Evolutionary conservation across 2,113 vertebrate genomes (phyloP).

Genomic region (Cavia aperea): DNA sequence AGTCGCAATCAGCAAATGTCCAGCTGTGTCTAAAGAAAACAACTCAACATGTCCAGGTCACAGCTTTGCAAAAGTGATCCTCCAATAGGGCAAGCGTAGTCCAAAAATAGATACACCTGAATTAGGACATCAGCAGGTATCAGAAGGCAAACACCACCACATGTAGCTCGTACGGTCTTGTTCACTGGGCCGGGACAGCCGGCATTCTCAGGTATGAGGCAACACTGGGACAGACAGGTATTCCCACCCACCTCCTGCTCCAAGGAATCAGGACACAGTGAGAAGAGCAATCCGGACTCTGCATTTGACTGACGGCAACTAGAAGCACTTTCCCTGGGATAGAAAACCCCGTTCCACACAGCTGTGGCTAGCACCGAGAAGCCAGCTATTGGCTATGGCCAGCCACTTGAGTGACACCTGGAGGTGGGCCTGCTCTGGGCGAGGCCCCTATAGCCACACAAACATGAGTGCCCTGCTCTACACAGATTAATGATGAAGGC

Average conservation of each 20-base stretch:
- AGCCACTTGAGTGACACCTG: background rate
- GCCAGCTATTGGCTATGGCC: background rate
- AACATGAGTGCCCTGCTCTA: background rate
- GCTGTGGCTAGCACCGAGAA: background rate
- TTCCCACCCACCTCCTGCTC: background rate
- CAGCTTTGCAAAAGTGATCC: constrained; percentile 19
- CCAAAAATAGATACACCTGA: constrained; percentile 41
- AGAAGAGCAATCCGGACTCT: background rate
- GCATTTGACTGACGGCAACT: background rate
- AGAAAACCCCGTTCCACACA: background rate
- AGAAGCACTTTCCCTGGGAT: background rate
- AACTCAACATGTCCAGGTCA: background rate
- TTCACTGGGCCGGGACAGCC: background rate
- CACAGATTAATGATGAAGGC: background rate
- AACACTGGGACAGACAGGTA: background rate
- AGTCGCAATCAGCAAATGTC: background rate
- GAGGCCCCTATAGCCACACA: accelerated
- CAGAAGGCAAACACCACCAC: background rate
- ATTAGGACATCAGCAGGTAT: constrained; percentile 19
- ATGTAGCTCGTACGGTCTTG: background rate
- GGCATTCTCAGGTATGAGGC: background rate
- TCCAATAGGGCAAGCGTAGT: background rate
- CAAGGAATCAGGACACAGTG: background rate
- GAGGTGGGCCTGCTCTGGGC: accelerated
- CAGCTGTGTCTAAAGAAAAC: background rate